Percentiles rank a stretch among this genome's conserved stretches.
Evolutionary conservation across 2,797 vertebrate species (phyloP).

Genomic region (Poecilia gillii): DNA sequence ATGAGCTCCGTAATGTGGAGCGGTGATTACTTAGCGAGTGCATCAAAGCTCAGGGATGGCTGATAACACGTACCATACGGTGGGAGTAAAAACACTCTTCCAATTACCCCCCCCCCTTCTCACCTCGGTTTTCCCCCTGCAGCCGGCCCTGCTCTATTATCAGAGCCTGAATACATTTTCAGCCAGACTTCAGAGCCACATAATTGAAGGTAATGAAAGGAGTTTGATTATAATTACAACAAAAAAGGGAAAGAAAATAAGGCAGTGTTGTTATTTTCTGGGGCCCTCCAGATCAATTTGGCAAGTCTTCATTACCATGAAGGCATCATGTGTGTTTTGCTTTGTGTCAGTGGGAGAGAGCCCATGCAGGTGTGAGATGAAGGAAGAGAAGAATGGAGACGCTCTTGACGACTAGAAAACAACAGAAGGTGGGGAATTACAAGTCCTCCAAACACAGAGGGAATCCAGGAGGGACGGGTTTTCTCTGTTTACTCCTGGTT

Average conservation of each 20-base stretch:
- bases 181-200: conserved; percentile 35
- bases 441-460: not conserved
- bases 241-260: conserved; percentile 11
- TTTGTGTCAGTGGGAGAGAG: not conserved
- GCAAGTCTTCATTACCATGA: not conserved
- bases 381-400: conserved; percentile 8
- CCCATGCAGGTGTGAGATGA: conserved; percentile 11
- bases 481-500: conserved; percentile 9
- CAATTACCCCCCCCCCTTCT: conserved; percentile 36
- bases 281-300: conserved; percentile 13
- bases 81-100: conserved; percentile 11
- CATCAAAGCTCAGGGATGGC: conserved; percentile 52
- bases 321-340: not conserved
- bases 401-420: not conserved
- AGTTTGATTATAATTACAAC: conserved; percentile 66
- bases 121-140: conserved; percentile 13
- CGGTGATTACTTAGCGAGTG: conserved; percentile 51
- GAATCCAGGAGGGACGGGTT: conserved; percentile 6
- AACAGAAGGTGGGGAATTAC: not conserved
- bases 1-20: conserved; percentile 31
- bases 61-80: conserved; percentile 30
- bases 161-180: conserved; percentile 28
- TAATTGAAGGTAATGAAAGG: conserved; percentile 69
- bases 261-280: conserved; percentile 35
- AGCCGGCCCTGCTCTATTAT: conserved; percentile 25